Conservation (phyloP, 2,888 invertebrate species). For the Caradrina clavipalpis region DNA sequence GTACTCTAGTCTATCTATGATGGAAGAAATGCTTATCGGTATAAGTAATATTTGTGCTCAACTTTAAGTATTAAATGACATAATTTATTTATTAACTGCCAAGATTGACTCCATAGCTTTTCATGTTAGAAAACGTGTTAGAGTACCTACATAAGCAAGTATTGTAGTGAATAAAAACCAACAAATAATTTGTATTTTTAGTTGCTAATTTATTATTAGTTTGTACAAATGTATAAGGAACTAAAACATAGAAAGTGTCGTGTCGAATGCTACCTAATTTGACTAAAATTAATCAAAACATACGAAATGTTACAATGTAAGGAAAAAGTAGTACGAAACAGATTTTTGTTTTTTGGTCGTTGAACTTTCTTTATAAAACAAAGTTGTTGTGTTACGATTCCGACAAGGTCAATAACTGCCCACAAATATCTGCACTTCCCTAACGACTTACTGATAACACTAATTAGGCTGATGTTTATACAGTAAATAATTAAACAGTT, state of each 20-base stretch:
- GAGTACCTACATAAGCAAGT: no score
- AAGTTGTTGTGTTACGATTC: constrained; percentile 35
- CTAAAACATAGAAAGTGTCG: background rate
- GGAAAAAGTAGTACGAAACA: constrained; percentile 29
- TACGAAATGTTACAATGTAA: constrained; percentile 18
- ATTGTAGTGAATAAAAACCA: no score
- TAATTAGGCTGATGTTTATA: constrained; percentile 42
- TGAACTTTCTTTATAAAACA: constrained; percentile 57
- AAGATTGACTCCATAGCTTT: no score
- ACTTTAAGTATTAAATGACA: no score
- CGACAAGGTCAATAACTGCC: constrained; percentile 56
- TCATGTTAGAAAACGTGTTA: no score
- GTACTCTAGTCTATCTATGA: no score
- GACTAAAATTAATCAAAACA: constrained; percentile 21
- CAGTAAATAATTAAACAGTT: constrained; percentile 24
- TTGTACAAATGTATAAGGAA: background rate
- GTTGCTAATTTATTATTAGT: background rate
- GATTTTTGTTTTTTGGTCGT: constrained; percentile 38
- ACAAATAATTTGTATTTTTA: no score
- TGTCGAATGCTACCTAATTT: background rate
- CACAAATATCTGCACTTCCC: constrained; percentile 42
- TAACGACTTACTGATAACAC: constrained; percentile 45
- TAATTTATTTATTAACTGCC: no score
- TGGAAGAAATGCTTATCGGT: no score
- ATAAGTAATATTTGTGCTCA: no score